A percentile compares a stretch with the other conserved stretches of the same genome.
Conservation (phyloP, 92 coral and sea anemone genomes). For the Pocillopora grandis region DNA sequence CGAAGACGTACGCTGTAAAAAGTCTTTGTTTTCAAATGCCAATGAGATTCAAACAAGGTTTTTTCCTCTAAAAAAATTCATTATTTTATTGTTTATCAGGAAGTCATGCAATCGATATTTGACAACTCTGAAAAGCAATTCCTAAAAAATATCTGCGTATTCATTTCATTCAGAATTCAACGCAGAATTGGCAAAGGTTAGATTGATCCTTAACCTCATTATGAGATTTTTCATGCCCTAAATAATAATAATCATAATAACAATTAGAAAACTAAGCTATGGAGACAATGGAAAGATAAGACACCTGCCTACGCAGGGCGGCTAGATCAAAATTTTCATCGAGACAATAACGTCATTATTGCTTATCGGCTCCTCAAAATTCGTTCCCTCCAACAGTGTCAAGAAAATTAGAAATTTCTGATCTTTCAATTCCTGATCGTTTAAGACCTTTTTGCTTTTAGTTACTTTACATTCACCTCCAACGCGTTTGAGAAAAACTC, state of each 20-base stretch:
- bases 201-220: background rate
- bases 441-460: background rate
- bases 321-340: background rate
- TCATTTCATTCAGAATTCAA: too few relatives aligned
- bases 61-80: background rate
- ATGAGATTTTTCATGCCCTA: background rate
- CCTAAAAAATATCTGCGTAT: too few relatives aligned
- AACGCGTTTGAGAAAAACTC: background rate
- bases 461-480: background rate
- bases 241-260: background rate
- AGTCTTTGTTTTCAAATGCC: background rate
- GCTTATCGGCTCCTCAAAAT: slow-evolving; percentile 5
- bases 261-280: background rate
- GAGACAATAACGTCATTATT: background rate
- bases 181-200: too few relatives aligned
- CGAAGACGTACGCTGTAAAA: background rate
- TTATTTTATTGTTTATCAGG: background rate
- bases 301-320: slow-evolving; percentile 12
- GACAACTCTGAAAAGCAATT: too few relatives aligned
- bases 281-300: background rate
- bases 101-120: background rate
- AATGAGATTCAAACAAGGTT: background rate
- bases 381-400: background rate
- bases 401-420: background rate
- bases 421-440: background rate